A percentile compares a stretch with the other conserved stretches of the same genome.
Evolutionary conservation across 2,113 vertebrate genomes (phyloP).

Genomic region (Struthidea cinerea): DNA sequence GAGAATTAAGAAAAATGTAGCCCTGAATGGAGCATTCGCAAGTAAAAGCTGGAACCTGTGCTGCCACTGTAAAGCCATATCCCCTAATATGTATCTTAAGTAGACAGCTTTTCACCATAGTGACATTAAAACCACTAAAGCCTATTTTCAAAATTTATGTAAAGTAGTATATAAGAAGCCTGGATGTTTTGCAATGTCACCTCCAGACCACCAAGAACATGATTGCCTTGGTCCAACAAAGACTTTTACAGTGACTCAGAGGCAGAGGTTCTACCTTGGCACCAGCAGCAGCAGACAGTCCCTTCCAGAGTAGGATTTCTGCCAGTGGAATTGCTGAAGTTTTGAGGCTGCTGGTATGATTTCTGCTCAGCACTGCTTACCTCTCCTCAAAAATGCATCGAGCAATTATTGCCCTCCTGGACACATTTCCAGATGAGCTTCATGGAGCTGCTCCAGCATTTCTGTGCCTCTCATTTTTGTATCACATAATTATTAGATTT

Average conservation of each 20-base stretch:
- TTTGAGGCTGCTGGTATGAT: background rate
- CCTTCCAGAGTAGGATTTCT: background rate
- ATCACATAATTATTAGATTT: background rate
- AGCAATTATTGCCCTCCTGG: background rate
- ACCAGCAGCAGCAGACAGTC: background rate
- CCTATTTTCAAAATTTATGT: background rate
- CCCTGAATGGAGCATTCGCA: background rate
- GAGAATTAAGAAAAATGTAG: constrained; percentile 9
- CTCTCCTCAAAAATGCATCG: background rate
- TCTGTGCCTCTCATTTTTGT: background rate
- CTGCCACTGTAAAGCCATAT: constrained; percentile 29
- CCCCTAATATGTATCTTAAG: background rate
- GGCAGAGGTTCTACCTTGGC: background rate
- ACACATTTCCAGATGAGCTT: background rate
- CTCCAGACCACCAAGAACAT: background rate
- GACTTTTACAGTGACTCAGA: background rate
- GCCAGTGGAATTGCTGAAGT: background rate
- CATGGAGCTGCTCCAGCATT: background rate
- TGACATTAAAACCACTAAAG: background rate
- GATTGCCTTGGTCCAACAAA: background rate
- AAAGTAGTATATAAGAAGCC: background rate
- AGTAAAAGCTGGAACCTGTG: constrained; percentile 24
- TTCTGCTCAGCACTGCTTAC: background rate
- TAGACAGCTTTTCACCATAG: background rate
- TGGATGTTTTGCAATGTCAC: background rate